Evolutionary conservation across 2,888 invertebrate species (phyloP).

Genomic region (Diloba caeruleocephala): DNA sequence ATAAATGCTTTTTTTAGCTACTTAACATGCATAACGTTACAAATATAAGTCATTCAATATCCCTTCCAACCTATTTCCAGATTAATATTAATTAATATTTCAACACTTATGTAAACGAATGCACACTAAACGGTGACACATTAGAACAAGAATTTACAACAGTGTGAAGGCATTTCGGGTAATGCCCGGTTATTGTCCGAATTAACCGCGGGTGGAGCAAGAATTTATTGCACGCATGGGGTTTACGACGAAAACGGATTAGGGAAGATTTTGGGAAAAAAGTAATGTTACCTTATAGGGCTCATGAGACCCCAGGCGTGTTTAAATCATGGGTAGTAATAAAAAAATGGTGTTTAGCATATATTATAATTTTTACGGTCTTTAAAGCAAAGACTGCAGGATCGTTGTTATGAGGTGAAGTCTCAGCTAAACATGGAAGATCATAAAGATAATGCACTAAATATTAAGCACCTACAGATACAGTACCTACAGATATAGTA

Average conservation of each 20-base stretch:
- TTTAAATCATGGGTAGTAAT: slow-evolving; percentile 14
- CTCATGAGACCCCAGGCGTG: slow-evolving; percentile 3
- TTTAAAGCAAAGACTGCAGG: too few relatives aligned
- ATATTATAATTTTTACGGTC: not conserved
- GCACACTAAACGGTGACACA: slow-evolving; percentile 20
- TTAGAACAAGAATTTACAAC: slow-evolving; percentile 34
- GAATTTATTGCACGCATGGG: slow-evolving; percentile 39
- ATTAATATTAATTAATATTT: slow-evolving; percentile 1
- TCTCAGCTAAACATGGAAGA: too few relatives aligned
- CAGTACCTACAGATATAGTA: too few relatives aligned
- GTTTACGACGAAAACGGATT: slow-evolving; percentile 33
- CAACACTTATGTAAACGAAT: slow-evolving; percentile 38
- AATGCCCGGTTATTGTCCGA: slow-evolving; percentile 42
- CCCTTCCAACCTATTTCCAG: not conserved
- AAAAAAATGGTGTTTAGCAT: slow-evolving; percentile 3
- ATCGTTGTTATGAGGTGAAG: too few relatives aligned
- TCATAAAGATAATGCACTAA: too few relatives aligned
- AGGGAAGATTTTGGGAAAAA: slow-evolving; percentile 26
- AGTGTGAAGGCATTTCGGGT: slow-evolving; percentile 23
- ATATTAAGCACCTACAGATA: too few relatives aligned
- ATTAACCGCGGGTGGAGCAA: slow-evolving; percentile 20
- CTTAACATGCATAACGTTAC: too few relatives aligned
- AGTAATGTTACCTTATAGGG: slow-evolving; percentile 8
- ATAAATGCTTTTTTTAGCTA: too few relatives aligned
- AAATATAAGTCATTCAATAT: too few relatives aligned